These are phyloP conservation scores for Silurus glanis DNA, from an alignment of 2,113 vertebrate species.

Conservation along the genomic window DNA sequence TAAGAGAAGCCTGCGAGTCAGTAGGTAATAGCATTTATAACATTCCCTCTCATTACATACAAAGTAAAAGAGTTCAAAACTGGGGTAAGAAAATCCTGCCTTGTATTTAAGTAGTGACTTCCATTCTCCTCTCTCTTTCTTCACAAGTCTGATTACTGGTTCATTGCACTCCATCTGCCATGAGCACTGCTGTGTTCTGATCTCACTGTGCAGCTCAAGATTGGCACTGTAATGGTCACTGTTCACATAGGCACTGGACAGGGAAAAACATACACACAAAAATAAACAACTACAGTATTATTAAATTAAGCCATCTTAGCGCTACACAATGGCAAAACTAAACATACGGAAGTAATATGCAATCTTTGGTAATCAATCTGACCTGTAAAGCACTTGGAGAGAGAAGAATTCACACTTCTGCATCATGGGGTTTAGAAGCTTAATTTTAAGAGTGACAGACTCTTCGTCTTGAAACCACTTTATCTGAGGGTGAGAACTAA, in stretches of 20 bases:
- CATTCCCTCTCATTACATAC: background rate
- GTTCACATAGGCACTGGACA: conserved; percentile 60
- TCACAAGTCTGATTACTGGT: conserved; percentile 68
- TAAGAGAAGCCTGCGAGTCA: background rate
- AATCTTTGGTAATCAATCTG: background rate
- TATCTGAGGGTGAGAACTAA: conserved; percentile 69
- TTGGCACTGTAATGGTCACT: conserved; percentile 57
- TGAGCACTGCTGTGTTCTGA: conserved; percentile 57
- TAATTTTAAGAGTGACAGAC: conserved; percentile 58
- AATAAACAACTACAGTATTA: background rate
- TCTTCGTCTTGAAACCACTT: conserved; percentile 67
- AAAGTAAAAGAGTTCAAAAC: background rate
- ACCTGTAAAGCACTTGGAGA: conserved; percentile 71
- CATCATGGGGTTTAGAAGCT: conserved; percentile 63
- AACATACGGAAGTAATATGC: background rate
- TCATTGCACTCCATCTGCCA: conserved; percentile 68
- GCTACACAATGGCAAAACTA: background rate
- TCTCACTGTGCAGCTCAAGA: conserved; percentile 57
- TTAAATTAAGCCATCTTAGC: too few species aligned
- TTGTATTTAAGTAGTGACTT: conserved; percentile 62
- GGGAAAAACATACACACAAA: background rate
- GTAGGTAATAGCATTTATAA: background rate
- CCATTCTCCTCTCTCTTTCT: conserved; percentile 62
- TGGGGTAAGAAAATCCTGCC: conserved; percentile 39
- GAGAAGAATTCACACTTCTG: conserved; percentile 67